Conservation (phyloP, 2,113 vertebrate species). For the Myanophis thanlyinensis region DNA sequence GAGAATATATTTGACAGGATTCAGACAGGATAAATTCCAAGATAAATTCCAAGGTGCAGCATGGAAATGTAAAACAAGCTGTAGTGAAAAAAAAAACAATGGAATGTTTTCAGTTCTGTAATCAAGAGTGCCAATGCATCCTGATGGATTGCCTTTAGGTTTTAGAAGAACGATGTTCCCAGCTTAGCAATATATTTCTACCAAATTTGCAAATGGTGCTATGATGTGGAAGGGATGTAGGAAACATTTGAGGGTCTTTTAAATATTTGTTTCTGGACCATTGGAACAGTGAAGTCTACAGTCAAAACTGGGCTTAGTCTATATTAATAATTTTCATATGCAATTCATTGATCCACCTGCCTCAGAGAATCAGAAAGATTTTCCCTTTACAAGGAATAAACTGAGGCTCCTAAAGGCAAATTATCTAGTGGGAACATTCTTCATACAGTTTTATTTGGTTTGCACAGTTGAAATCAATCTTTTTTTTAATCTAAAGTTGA, state of each 20-base stretch:
- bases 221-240: background rate
- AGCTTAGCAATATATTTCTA: background rate
- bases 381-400: slow-evolving; percentile 8
- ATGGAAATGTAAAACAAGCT: background rate
- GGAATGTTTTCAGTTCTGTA: background rate
- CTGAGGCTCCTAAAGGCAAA: slow-evolving; percentile 10
- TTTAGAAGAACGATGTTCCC: background rate
- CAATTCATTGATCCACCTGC: background rate
- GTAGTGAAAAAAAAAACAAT: background rate
- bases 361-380: background rate
- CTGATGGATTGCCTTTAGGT: background rate
- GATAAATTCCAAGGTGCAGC: background rate
- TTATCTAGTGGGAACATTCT: background rate
- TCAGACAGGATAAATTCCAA: background rate
- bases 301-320: background rate
- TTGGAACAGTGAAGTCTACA: background rate
- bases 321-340: slow-evolving; percentile 2
- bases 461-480: background rate
- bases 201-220: background rate
- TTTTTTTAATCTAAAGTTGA: background rate
- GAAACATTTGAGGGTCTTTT: background rate
- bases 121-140: background rate
- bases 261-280: background rate
- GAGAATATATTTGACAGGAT: background rate
- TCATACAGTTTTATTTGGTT: background rate